Evolutionary conservation across 2,113 vertebrate species (phyloP), one percentile per base, ranked within the genome.

Genomic region (Suncus etruscus): DNA sequence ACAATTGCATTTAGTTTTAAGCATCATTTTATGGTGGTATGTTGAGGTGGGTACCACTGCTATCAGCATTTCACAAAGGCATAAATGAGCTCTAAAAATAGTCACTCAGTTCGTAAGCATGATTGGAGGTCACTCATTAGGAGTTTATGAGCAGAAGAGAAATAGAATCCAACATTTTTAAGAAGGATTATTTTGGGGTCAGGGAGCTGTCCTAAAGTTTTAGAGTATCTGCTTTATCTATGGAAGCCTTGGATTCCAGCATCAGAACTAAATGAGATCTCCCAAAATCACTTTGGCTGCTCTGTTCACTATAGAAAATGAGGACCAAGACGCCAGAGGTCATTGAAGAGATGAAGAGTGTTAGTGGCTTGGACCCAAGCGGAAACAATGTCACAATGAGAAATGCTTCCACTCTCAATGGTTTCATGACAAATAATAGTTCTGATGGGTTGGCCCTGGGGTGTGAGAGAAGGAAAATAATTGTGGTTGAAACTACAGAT

Each of bases 91-190:
- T 32, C 29, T 70, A 16, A 39, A n/a, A 69, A 83, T 78, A 20
- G 77, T 89, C 73, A 74, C 31, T 32, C 47, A 82, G 25, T 1
- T 39, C 61, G 15, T 77, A 65, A 82, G 32, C 31, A 83, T 78
- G 16, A 89, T 31, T 68, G 39, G 45, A 51, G 58, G 18, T 61
- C 58, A 61, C 18, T 61, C 58, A 54, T 54, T 54, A 61, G 32
- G 73, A 92, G 25, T 3, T 32, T 89, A 45, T 78, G n/a, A 91
- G 24, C 6, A 72, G 50, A 51, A 90, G 50, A 58, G 1, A 75
- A 45, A 81, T 11, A 47, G 11, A 25, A 65, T 73, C 45, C 51
- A 70, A 77, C 10, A 4, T 66, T 74, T 69, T 75, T 92, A 74
- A 14, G 89, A 87, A 84, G 12, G 27, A 6, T 31, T 4, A 69